These are phyloP conservation scores for Pseudomyrmex cubaensis DNA, from an alignment of 1,140 invertebrate species.

Conservation along the genomic window DNA sequence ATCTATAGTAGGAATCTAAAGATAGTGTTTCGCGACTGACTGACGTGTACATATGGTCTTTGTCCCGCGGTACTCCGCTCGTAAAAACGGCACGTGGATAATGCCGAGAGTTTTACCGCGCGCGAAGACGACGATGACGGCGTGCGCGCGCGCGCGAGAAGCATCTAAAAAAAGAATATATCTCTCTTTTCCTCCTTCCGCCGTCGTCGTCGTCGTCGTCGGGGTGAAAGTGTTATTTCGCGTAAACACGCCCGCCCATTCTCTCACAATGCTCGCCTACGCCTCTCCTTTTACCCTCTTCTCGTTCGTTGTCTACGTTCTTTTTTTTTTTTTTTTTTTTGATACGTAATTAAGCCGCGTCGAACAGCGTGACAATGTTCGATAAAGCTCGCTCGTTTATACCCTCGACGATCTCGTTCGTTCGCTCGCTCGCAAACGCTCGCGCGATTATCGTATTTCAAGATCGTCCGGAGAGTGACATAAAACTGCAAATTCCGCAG, in stretches of 20 bases:
- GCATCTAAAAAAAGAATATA: slow-evolving; percentile 20
- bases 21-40: slow-evolving; percentile 59
- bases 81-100: slow-evolving; percentile 55
- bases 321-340: slow-evolving; percentile 7
- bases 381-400: slow-evolving; percentile 11
- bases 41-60: slow-evolving; percentile 62
- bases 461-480: no score
- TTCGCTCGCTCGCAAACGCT: background rate
- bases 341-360: slow-evolving; percentile 38
- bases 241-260: slow-evolving; percentile 25
- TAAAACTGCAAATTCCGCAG: background rate
- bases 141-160: background rate
- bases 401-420: background rate
- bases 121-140: slow-evolving; percentile 12
- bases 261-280: background rate
- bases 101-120: slow-evolving; percentile 42
- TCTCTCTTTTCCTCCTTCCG: background rate
- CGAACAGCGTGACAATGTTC: slow-evolving; percentile 45
- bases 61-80: slow-evolving; percentile 35
- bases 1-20: slow-evolving; percentile 62
- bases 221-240: slow-evolving; percentile 35
- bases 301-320: background rate
- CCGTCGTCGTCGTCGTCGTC: no score
- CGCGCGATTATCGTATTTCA: background rate
- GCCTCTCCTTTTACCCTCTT: background rate